A percentile compares a stretch with the other conserved stretches of the same genome.
Evolutionary conservation across 2,888 invertebrate genomes (phyloP).

Genomic region (Cryptocheilus praepositus): DNA sequence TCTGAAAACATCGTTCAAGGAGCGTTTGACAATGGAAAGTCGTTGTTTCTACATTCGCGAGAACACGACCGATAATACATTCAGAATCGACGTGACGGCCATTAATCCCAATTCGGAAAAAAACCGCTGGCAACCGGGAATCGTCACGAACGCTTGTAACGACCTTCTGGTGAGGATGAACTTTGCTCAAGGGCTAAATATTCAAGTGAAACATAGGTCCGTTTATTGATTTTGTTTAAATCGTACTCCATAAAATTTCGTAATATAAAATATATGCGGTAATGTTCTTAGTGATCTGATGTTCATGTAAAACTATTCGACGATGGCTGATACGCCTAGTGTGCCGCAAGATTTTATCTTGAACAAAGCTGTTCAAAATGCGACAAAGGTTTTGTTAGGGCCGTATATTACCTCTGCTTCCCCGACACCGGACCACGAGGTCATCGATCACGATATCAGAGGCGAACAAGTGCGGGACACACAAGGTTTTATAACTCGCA

Average conservation of each 20-base stretch:
- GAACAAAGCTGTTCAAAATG: slow-evolving; percentile 45
- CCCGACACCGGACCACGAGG: slow-evolving; percentile 4
- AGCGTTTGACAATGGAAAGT: slow-evolving; percentile 50
- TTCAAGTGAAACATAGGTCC: slow-evolving; percentile 5
- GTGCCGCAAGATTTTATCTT: slow-evolving; percentile 37
- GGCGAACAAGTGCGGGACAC: slow-evolving; percentile 18
- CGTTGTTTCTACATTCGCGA: slow-evolving; percentile 42
- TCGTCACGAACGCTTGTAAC: slow-evolving; percentile 47
- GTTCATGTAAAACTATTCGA: neutral
- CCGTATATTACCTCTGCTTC: slow-evolving; percentile 10
- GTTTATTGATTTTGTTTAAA: neutral
- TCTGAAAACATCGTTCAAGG: slow-evolving; percentile 23
- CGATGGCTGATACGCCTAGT: neutral
- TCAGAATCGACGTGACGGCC: slow-evolving; percentile 33
- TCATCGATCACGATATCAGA: slow-evolving; percentile 1
- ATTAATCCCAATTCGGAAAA: slow-evolving; percentile 26
- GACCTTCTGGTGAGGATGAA: slow-evolving; percentile 31
- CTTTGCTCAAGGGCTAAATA: slow-evolving; percentile 47
- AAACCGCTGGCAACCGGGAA: slow-evolving; percentile 41
- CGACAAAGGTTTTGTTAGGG: slow-evolving; percentile 38
- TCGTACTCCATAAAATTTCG: neutral
- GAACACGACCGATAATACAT: slow-evolving; percentile 22
- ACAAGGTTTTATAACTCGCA: slow-evolving; percentile 46
- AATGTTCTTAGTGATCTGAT: neutral
- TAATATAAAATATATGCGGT: neutral